Evolutionary conservation across 2,113 vertebrate genomes (phyloP), one percentile per base, ranked within the genome.

Genomic region (Pardalotus punctatus): DNA sequence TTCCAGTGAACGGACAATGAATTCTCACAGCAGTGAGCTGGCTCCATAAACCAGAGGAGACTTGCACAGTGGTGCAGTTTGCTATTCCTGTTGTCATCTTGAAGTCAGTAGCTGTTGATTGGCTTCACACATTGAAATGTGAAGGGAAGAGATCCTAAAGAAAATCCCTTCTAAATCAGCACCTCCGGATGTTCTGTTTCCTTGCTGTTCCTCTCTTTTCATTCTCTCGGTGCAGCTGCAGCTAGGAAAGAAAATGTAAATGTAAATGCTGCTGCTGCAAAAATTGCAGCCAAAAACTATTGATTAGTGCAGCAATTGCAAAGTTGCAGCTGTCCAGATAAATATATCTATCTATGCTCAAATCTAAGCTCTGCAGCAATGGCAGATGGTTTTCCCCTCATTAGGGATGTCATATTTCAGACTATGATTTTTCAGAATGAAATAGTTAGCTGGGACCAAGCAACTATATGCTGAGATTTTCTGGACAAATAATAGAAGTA

Each of bases 241-340:
- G 53, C 43, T 76, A 69, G 64, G 45, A 90, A 93, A 85, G 70
- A 60, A 91, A 73, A 88, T 33, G 43, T 67, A 81, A 88, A 71
- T 76, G 36, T 88, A 88, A 89, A 31, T 97, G 96, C 91, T 94
- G 77, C 65, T 95, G 56, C 84, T 79, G 77, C 94, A 97, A 91
- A 94, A 94, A 64, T 22, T 95, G 95, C 93, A 96, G 93, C 96
- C 93, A 94, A 91, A 93, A 33, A 0, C 70, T 91, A 89, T 74
- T 96, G 89, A 97, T 92, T 84, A 97, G 83, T 95, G 73, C 61
- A 95, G 89, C 65, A 95, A 74, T 79, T 91, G 94, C 93, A 94
- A 81, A 93, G 91, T 91, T 96, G 91, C 95, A 96, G 83, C 89
- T 96, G 95, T 87, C 94, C 51, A 81, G 81, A 89, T 60, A 93